Evolutionary conservation across 2,113 vertebrate species (phyloP), one percentile per base, ranked within the genome.

Genomic region (Chrysemys picta): DNA sequence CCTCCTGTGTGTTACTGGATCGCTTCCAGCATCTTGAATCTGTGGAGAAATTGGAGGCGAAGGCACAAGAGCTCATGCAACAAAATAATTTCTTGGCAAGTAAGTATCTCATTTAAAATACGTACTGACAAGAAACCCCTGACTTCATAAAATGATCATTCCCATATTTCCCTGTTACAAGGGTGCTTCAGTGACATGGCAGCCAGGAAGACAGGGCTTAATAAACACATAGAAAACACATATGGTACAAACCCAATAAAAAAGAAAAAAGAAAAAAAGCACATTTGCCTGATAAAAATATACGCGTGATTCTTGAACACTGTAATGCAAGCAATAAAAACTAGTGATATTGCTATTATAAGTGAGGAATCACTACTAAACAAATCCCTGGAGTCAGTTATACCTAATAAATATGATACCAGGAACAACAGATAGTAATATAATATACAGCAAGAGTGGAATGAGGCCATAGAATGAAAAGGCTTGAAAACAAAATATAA

Each of bases 51-150:
- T n/a, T 98, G 94, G 98, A 98, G 59, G 21, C 76, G 1, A 91
- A 91, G 10, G 98, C 98, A 31, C 93, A 53, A 8, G 94, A 97
- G 29, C 97, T 98, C 54, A 98, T 97, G 96, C 89, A 88, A 69
- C 89, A 97, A 83, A 98, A 98, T 38, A 93, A 90, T 80, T 97
- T 98, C 79, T 94, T 98, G 95, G 98, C 98, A 90, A 98, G 98
- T 98, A 97, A 98, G 98, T 98, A 75, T 17, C 1, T 47, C 31
- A 54, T 47, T 62, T 75, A 25, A 89, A 85, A 94, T 24, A 1
- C 1, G 10, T 83, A 10, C n/a, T 80, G 29, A 79, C 6, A 13
- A 4, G 57, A 84, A 80, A 47, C 4, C 3, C 29, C 5, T 6
- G 42, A 17, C 1, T 89, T 82, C 38, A 14, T 53, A 87, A 50